A percentile compares a stretch with the other conserved stretches of the same genome.
Evolutionary conservation across 2,888 invertebrate genomes (phyloP).

Genomic region (Diplolepis rosae): DNA sequence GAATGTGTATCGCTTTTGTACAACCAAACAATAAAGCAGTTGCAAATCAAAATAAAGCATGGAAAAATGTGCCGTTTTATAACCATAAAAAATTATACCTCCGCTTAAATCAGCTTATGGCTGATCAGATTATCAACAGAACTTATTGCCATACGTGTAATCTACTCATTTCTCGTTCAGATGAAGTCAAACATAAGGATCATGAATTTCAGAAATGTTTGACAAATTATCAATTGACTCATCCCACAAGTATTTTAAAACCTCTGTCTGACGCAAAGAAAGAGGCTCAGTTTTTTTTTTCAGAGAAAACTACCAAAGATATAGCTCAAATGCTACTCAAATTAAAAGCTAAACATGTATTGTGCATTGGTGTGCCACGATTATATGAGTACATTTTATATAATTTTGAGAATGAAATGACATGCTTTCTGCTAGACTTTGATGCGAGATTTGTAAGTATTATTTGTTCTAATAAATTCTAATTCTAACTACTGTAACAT

Average conservation of each 20-base stretch:
- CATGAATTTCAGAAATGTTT: conserved; percentile 77
- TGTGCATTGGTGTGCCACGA: conserved; percentile 92
- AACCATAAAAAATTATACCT: conserved; percentile 76
- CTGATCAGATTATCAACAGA: conserved; percentile 61
- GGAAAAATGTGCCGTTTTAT: conserved; percentile 72
- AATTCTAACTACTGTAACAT: no score
- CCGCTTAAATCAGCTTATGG: conserved; percentile 75
- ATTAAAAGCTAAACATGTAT: conserved; percentile 77
- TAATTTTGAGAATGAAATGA: conserved; percentile 68
- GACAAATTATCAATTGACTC: conserved; percentile 76
- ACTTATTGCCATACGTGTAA: conserved; percentile 81
- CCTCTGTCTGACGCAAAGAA: conserved; percentile 84
- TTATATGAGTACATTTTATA: conserved; percentile 81
- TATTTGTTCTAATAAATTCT: not conserved
- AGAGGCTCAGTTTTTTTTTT: conserved; percentile 93
- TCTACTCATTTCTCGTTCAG: conserved; percentile 73
- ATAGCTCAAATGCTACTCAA: conserved; percentile 79
- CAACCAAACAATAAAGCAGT: conserved; percentile 75
- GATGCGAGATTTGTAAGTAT: conserved; percentile 82
- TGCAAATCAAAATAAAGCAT: conserved; percentile 75
- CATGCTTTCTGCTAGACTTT: conserved; percentile 85
- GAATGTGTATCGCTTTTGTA: conserved; percentile 84
- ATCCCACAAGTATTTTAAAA: conserved; percentile 81
- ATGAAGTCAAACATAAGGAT: conserved; percentile 74
- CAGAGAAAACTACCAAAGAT: conserved; percentile 79